Evolutionary conservation across 2,113 vertebrate species (phyloP).

Genomic region (Ochotona curzoniae): DNA sequence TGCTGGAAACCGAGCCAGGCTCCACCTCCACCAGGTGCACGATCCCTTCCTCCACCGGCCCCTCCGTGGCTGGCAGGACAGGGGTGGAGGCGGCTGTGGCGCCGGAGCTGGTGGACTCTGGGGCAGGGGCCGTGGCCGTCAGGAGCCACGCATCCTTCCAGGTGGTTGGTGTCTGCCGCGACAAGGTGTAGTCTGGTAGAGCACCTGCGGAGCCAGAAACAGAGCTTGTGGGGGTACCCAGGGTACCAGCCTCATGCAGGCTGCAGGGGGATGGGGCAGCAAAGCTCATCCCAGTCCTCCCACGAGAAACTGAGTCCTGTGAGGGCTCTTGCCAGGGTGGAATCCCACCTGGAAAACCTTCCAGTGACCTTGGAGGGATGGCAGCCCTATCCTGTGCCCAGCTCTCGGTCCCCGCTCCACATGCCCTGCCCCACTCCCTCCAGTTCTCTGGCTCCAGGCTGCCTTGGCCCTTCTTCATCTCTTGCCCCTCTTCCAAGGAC

Average conservation of each 20-base stretch:
- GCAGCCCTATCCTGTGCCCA: not conserved
- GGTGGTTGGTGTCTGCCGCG: not conserved
- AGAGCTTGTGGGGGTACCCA: not conserved
- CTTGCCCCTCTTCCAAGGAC: not conserved
- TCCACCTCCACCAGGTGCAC: not conserved
- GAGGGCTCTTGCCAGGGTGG: not conserved
- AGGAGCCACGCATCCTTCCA: constrained; percentile 39
- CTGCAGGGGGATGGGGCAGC: not conserved
- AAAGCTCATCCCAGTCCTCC: not conserved
- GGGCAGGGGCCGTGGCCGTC: not conserved
- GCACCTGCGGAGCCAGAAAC: constrained; percentile 55
- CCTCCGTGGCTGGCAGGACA: rapidly evolving
- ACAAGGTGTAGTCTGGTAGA: not conserved
- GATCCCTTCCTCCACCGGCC: rapidly evolving
- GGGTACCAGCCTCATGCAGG: rapidly evolving
- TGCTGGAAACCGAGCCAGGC: not conserved
- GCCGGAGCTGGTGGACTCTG: not conserved
- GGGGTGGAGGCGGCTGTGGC: not conserved
- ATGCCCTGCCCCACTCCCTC: not conserved
- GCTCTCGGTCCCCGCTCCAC: not conserved
- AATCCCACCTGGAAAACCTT: not conserved
- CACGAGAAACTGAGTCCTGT: rapidly evolving
- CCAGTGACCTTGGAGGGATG: rapidly evolving
- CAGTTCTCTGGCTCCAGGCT: not conserved
- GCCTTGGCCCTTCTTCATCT: rapidly evolving